Percentiles rank a stretch among this genome's conserved stretches.
Evolutionary conservation across 2,888 invertebrate species (phyloP).

Genomic region (Sthenelais limicola): DNA sequence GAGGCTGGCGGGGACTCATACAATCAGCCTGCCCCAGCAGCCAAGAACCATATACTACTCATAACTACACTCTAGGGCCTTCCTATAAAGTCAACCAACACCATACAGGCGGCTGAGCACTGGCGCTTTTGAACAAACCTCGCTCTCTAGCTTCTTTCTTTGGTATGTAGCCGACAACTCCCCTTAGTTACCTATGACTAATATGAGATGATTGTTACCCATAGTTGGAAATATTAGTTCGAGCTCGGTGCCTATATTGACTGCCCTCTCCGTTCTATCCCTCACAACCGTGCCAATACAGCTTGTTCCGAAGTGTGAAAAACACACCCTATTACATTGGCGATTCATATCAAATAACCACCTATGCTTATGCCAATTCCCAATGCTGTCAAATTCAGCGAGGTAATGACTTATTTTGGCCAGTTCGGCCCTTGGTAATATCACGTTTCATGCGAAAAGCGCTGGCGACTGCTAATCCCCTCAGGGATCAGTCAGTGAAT

Average conservation of each 20-base stretch:
- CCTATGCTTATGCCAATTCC: constrained; percentile 7
- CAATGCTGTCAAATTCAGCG: constrained; percentile 13
- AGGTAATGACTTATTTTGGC: constrained; percentile 31
- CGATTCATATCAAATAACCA: constrained; percentile 35
- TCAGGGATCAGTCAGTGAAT: neutral
- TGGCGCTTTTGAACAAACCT: too few relatives aligned
- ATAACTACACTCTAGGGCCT: too few relatives aligned
- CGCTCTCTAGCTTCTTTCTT: too few relatives aligned
- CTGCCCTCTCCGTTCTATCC: neutral
- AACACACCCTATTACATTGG: constrained; percentile 34
- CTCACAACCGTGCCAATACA: constrained; percentile 20
- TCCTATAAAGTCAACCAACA: too few relatives aligned
- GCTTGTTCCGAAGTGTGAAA: constrained; percentile 29
- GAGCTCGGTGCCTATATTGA: constrained; percentile 20
- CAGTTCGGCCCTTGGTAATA: neutral
- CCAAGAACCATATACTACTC: too few relatives aligned
- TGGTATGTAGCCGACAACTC: too few relatives aligned
- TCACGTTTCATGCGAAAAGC: constrained; percentile 17
- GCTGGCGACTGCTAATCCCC: neutral
- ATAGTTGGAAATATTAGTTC: constrained; percentile 18
- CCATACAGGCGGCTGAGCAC: too few relatives aligned
- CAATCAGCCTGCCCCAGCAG: too few relatives aligned
- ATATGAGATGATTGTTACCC: constrained; percentile 37
- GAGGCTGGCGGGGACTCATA: neutral
- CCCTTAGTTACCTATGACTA: too few relatives aligned